A percentile compares a stretch with the other conserved stretches of the same genome.
These are phyloP conservation scores for Characodon lateralis DNA, from an alignment of 2,797 vertebrate species.

Conservation along the genomic window DNA sequence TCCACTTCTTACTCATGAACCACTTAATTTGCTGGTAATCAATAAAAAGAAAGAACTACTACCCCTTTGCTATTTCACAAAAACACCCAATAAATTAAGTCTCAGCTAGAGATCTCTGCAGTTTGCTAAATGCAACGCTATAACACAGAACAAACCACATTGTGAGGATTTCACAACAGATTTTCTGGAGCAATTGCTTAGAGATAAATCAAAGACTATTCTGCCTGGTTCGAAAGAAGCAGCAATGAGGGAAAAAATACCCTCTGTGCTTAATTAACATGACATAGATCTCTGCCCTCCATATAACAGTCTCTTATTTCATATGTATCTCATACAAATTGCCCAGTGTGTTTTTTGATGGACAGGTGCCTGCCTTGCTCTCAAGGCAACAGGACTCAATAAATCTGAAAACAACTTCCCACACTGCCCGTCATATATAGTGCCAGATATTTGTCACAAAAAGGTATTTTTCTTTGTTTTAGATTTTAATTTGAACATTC, in stretches of 20 bases:
- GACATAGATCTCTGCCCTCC: slow-evolving; percentile 35
- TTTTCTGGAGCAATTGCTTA: slow-evolving; percentile 26
- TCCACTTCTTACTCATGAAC: slow-evolving; percentile 33
- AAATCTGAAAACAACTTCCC: slow-evolving; percentile 44
- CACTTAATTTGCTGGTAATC: slow-evolving; percentile 40
- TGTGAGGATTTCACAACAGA: slow-evolving; percentile 14
- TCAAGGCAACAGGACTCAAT: slow-evolving; percentile 32
- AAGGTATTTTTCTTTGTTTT: slow-evolving; percentile 27
- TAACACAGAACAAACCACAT: slow-evolving; percentile 33
- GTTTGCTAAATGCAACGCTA: slow-evolving; percentile 30
- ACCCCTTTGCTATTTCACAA: slow-evolving; percentile 35
- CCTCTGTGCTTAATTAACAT: slow-evolving; percentile 31
- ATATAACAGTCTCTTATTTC: slow-evolving; percentile 34
- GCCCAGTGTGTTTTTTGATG: slow-evolving; percentile 39
- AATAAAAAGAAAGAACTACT: slow-evolving; percentile 42
- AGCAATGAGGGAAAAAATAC: slow-evolving; percentile 18
- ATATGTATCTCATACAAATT: slow-evolving; percentile 47
- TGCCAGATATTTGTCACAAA: slow-evolving; percentile 24
- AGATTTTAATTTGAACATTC: slow-evolving; percentile 31
- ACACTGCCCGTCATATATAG: slow-evolving; percentile 26
- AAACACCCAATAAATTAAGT: slow-evolving; percentile 33
- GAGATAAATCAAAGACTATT: slow-evolving; percentile 35
- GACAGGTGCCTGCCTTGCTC: slow-evolving; percentile 11
- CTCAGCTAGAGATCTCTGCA: slow-evolving; percentile 40
- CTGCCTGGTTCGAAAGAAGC: slow-evolving; percentile 35